phyloP scores from a whole-genome alignment of 2,888 invertebrate species.

The Leptura quadrifasciata region DNA sequence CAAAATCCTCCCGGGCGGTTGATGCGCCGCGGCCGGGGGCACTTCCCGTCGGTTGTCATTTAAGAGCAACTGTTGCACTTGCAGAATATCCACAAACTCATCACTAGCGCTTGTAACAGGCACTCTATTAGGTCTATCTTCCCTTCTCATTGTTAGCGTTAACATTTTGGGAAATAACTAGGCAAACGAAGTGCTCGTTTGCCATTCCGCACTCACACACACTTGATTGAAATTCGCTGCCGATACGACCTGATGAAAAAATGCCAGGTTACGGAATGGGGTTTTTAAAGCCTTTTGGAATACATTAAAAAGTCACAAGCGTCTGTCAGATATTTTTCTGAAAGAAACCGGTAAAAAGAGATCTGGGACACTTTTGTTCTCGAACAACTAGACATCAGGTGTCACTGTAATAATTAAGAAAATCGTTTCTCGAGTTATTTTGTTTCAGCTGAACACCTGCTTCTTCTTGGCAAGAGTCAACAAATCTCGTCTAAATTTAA shows the following conservation, averaged over 20 bases:
- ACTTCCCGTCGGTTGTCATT: constrained; percentile 54
- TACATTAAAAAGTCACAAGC: constrained; percentile 61
- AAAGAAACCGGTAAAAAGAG: not conserved
- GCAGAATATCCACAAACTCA: constrained; percentile 90
- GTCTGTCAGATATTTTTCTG: not conserved
- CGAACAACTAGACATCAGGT: not conserved
- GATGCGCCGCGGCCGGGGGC: constrained; percentile 31
- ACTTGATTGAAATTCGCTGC: not conserved
- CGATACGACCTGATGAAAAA: constrained; percentile 11
- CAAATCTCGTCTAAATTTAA: not conserved
- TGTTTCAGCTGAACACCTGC: not conserved
- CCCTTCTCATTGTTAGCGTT: constrained; percentile 82
- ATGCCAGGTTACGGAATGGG: not conserved
- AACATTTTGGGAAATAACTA: constrained; percentile 68
- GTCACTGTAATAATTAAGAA: not conserved
- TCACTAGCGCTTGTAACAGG: constrained; percentile 72
- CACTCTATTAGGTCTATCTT: constrained; percentile 69
- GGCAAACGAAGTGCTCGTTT: constrained; percentile 62
- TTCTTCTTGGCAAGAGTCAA: not conserved
- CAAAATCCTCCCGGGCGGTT: constrained; percentile 15
- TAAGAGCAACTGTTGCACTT: constrained; percentile 75
- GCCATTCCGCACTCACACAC: constrained; percentile 73
- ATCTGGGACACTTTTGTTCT: not conserved
- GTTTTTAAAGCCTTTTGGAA: not conserved
- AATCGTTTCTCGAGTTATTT: not conserved